Evolutionary conservation across 2,888 invertebrate genomes (phyloP).

Genomic region (Plebejus melissa): DNA sequence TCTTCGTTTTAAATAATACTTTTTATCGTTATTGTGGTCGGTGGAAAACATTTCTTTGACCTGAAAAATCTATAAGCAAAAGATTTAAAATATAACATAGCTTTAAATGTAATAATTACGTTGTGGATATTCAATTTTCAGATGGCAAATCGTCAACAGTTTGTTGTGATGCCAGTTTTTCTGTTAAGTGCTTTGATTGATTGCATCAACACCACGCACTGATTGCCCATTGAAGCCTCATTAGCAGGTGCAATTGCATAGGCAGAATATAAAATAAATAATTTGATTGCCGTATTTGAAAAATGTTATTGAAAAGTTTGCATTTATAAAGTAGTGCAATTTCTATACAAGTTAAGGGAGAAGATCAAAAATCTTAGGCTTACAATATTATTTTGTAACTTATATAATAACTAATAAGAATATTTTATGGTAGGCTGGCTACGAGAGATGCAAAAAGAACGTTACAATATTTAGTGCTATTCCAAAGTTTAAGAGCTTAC

Average conservation of each 20-base stretch:
- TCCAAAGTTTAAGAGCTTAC: too few relatives aligned
- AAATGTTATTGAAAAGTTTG: not conserved
- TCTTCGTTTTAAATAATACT: too few relatives aligned
- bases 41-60: too few relatives aligned
- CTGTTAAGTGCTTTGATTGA: slow-evolving; percentile 9
- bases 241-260: not conserved
- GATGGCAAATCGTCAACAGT: not conserved
- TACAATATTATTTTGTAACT: not conserved
- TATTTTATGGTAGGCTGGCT: too few relatives aligned
- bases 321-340: not conserved
- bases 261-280: not conserved
- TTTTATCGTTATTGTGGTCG: too few relatives aligned
- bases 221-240: slow-evolving; percentile 18
- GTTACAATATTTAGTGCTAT: too few relatives aligned
- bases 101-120: not conserved
- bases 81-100: too few relatives aligned
- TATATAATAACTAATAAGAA: not conserved
- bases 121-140: not conserved
- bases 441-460: too few relatives aligned
- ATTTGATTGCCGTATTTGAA: not conserved
- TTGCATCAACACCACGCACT: not conserved
- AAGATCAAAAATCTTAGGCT: not conserved
- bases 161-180: slow-evolving; percentile 5
- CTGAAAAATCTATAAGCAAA: too few relatives aligned
- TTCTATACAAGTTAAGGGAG: not conserved